These are phyloP conservation scores for Hyalella azteca DNA, from an alignment of 2,888 invertebrate genomes.

Conservation along the genomic window DNA sequence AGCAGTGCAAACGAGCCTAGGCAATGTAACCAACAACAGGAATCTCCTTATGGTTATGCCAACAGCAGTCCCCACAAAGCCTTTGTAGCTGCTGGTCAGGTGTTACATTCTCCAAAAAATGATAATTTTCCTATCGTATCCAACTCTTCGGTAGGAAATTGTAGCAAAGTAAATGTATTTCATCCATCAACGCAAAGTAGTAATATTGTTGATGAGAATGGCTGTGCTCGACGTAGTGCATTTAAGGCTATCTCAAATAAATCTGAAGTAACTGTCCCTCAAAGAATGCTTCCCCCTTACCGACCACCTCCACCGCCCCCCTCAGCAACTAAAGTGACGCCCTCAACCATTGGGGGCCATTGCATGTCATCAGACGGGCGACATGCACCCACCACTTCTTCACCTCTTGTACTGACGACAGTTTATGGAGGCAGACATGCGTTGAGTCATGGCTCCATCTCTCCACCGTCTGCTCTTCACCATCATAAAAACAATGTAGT, in stretches of 20 bases:
- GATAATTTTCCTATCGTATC: not conserved
- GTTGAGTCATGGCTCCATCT: too few relatives aligned
- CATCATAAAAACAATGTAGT: too few relatives aligned
- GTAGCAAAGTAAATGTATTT: not conserved
- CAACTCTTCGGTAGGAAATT: constrained; percentile 5
- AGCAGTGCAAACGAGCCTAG: not conserved
- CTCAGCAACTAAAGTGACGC: constrained; percentile 35
- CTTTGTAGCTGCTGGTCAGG: constrained; percentile 2
- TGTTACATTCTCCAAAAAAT: not conserved
- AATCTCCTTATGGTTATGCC: not conserved
- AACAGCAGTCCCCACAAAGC: not conserved
- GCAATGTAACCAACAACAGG: not conserved
- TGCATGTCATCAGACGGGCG: too few relatives aligned
- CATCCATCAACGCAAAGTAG: not conserved
- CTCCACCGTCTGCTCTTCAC: too few relatives aligned
- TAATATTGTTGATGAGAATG: not conserved
- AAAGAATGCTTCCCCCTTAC: constrained; percentile 53
- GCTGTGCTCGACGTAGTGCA: not conserved
- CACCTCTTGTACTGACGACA: too few relatives aligned
- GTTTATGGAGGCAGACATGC: too few relatives aligned
- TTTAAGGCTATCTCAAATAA: constrained; percentile 7
- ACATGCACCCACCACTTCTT: too few relatives aligned
- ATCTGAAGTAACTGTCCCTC: constrained; percentile 3
- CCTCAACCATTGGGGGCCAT: too few relatives aligned
- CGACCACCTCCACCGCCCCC: constrained; percentile 54